phyloP scores from a whole-genome alignment of 1,140 invertebrate species.

The Drosophila sulfurigaster region DNA sequence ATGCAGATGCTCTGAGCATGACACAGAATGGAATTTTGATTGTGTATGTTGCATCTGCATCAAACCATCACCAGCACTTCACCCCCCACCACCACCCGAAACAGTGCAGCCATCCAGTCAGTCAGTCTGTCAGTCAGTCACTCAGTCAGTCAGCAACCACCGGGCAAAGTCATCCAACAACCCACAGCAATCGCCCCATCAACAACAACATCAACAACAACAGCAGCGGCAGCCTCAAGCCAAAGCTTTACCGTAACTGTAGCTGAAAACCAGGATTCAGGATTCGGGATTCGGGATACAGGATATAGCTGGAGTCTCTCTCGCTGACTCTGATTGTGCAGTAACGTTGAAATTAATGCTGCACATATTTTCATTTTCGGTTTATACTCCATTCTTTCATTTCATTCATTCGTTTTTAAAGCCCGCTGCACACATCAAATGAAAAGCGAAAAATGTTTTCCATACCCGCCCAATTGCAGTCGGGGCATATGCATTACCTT shows the following conservation, averaged over 20 bases:
- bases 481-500: constrained; percentile 18
- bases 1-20: constrained; percentile 46
- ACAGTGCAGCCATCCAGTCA: neutral
- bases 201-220: neutral
- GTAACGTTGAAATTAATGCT: constrained; percentile 68
- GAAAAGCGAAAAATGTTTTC: constrained; percentile 7
- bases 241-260: no score
- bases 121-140: constrained; percentile 12
- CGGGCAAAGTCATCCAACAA: neutral
- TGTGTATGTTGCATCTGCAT: constrained; percentile 60
- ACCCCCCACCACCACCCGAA: neutral
- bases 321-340: constrained; percentile 49
- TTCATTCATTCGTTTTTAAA: constrained; percentile 36
- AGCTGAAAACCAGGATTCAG: no score
- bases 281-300: no score
- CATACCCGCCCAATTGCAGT: neutral
- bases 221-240: no score
- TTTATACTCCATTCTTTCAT: constrained; percentile 49
- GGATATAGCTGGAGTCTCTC: constrained; percentile 5
- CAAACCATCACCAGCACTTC: constrained; percentile 10
- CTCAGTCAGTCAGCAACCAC: constrained; percentile 28
- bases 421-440: constrained; percentile 19
- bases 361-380: constrained; percentile 67
- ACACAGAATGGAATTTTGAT: constrained; percentile 68
- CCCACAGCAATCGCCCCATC: constrained; percentile 12